Evolutionary conservation across 2,888 invertebrate genomes (phyloP), one percentile per base, ranked within the genome.

Genomic region (Coelinius sp.): DNA sequence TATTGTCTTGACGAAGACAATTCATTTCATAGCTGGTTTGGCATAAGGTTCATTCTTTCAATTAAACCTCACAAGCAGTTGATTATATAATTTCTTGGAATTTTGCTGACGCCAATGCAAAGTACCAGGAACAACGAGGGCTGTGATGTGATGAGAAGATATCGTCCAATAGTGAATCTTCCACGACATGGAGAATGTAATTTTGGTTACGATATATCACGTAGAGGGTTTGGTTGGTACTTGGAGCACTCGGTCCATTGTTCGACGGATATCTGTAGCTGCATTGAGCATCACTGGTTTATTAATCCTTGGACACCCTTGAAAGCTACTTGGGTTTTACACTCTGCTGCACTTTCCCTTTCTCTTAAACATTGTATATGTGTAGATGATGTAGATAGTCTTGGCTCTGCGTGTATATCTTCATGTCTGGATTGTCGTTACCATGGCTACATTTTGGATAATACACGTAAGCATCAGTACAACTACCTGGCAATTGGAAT

Each of bases 291-390:
- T 78, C 83, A 79, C 82, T 79, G 80, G 79, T 82, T 82, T 83
- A 82, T 82, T 83, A 84, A 83, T 83, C 83, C 80, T 77, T 74
- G 78, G 80, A 79, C 78, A 79, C 78, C 80, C 80, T 77, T 73
- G 77, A 75, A 78, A 79, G 78, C 78, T 78, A 73, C 75, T 75
- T 74, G 78, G 70, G 75, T 76, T 79, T 78, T 76, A 77, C 77
- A 76, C 77, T 75, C 75, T 70, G 68, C 65, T 71, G 73, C 68
- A 73, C 73, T 75, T 73, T 73, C 41, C 71, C 73, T 71, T 35
- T 64, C 59, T 12, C 25, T 20, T 24, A 49, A 64, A 46, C 46
- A 46, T 66, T 52, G 35, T 35, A 66, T 73, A 68, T 74, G 68
- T 56, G 64, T 66, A 64, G n/a, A n/a, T n/a, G n/a, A n/a, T n/a